A percentile compares a stretch with the other conserved stretches of the same genome.
Conservation (phyloP, 2,888 invertebrate species). For the Syrista parreyssii region DNA sequence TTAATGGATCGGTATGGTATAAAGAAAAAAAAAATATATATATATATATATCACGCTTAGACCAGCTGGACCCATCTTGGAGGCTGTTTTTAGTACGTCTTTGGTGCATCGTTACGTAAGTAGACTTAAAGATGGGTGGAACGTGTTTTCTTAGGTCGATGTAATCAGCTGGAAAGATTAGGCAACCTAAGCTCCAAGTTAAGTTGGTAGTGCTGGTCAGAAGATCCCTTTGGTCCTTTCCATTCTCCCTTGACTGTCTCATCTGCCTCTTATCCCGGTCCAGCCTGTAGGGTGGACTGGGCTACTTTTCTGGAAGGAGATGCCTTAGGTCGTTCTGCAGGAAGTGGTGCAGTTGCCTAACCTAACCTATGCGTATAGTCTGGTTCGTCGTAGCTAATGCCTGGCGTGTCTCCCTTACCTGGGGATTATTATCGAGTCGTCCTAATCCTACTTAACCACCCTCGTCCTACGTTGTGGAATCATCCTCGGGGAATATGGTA, state of each 20-base stretch:
- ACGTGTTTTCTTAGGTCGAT: conserved; percentile 19
- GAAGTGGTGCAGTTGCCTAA: not conserved
- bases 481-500: not conserved
- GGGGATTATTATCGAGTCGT: conserved; percentile 33
- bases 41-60: not conserved
- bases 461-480: not conserved
- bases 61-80: not conserved
- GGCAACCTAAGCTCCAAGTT: conserved; percentile 9
- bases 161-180: conserved; percentile 53
- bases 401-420: not conserved
- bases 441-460: conserved; percentile 37
- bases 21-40: no score
- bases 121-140: conserved; percentile 42
- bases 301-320: not conserved
- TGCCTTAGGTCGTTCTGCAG: not conserved
- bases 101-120: conserved; percentile 47
- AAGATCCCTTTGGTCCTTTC: not conserved
- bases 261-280: not conserved
- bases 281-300: not conserved
- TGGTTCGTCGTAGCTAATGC: not conserved
- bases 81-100: conserved; percentile 42
- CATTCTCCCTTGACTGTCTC: not conserved
- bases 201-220: conserved; percentile 10
- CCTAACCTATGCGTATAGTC: not conserved
- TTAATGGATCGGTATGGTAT: conserved; percentile 2